Base-by-base conservation (phyloP, 37 sponge, comb jelly and placozoan genomes). In the Axinella damicornis region DNA sequence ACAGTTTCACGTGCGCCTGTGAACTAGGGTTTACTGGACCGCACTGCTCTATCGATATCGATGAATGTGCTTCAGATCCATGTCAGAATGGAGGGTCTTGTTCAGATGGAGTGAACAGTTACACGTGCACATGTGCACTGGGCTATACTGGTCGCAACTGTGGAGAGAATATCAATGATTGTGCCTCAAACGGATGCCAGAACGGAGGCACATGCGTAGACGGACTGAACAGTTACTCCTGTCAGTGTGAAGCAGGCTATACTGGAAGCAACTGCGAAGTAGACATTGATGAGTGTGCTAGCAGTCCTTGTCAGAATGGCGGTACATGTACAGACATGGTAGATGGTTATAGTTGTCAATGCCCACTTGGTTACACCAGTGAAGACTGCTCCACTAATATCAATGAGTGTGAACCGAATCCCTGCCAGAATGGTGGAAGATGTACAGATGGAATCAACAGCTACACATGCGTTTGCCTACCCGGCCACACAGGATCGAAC, bases 391-490 rank as follows among this genome's bases (percentile, higher is more conserved):
- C 60, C 38, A 80, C 39, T 5, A 74, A 81, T 31, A 52, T 81
- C 15, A 57, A 88, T 54, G 82, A 88, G 34, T 88, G 88, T 81
- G 80, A 34, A 19, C 25, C 57, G n/a, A 28, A 32, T 35, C 81
- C 81, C 17, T 92, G 92, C 59, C 59, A 57, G 39, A 89, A 92
- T 79, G 90, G 85, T 64, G 92, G 78, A 59, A 61, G 2, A 27
- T 61, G 62, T 61, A 61, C 62, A 27, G 62, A 61, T 25, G 62
- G 11, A 25, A 80, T 68, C 16, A 85, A 86, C 61, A 54, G 30
- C 22, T 88, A 73, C 37, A 36, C 66, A 4, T 94, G 94, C 41
- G 32, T 24, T 0, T 94, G 94, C 65, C 22, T 5, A 22, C n/a
- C 53, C 21, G 94, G 91, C 0, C 87, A 46, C 59, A 74, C 80